Evolutionary conservation across 2,797 vertebrate genomes (phyloP).

Genomic region (Neosalanx taihuensis): DNA sequence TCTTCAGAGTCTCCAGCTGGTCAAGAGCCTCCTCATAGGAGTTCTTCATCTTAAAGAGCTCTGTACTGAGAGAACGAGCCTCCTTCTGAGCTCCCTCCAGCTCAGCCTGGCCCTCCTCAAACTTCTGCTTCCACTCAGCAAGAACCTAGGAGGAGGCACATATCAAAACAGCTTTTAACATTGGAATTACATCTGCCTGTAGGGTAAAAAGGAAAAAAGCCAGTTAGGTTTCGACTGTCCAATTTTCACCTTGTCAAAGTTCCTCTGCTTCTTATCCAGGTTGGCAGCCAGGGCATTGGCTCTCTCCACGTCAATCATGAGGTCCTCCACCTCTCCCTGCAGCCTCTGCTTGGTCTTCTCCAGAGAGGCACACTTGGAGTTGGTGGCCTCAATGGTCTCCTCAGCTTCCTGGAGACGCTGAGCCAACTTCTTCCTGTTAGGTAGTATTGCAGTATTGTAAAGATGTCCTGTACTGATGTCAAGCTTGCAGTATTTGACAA

Average conservation of each 20-base stretch:
- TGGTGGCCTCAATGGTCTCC: no score
- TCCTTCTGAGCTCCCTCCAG: slow-evolving; percentile 73
- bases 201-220: no score
- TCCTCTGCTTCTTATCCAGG: slow-evolving; percentile 74
- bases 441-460: no score
- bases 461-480: no score
- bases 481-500: no score
- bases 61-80: slow-evolving; percentile 66
- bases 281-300: slow-evolving; percentile 64
- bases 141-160: slow-evolving; percentile 43
- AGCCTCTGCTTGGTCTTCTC: slow-evolving; percentile 60
- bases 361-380: no score
- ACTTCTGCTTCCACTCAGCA: slow-evolving; percentile 75
- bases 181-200: no score
- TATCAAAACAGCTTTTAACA: not conserved
- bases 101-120: slow-evolving; percentile 69
- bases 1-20: slow-evolving; percentile 74
- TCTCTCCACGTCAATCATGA: slow-evolving; percentile 73
- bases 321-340: slow-evolving; percentile 73
- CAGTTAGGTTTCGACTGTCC: no score
- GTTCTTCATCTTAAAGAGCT: slow-evolving; percentile 73
- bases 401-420: no score
- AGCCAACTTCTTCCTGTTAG: no score
- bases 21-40: slow-evolving; percentile 75
- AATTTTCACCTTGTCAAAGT: slow-evolving; percentile 68